Base-by-base conservation (phyloP, 2,797 vertebrate species). In the Poliocrania exsul region DNA sequence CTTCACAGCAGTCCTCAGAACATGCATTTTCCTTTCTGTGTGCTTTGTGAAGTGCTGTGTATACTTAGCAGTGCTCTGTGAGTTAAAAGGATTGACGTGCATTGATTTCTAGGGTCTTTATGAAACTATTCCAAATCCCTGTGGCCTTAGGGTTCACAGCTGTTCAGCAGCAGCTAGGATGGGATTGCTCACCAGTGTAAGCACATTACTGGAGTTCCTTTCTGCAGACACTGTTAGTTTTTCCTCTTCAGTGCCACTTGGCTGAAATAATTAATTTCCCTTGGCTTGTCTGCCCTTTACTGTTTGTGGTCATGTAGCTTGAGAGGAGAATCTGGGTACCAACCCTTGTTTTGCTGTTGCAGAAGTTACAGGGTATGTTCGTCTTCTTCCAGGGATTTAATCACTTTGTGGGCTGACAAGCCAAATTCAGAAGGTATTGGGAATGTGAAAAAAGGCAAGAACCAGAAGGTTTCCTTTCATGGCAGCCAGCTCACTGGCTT, bases 181-280 rank as follows among this genome's bases (percentile, higher is more conserved):
- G 71, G 79, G 54, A 62, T 57, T 82, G 73, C 62, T 88, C 47
- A 56, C 21, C 50, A 46, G 40, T 44, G 42, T 78, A 72, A 93
- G 87, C 79, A 77, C 49, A 42, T 88, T 90, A 85, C 61, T 96
- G 65, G 56, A 94, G 61, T 87, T 90, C 87, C 71, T 85, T 87
- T 83, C 67, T 20, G 24, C 24, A 82, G 58, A 42, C 60, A 42
- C 31, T 89, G 74, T 85, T 92, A 21, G 37, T 89, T 94, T 85
- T 91, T 53, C 21, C 88, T 73, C 53, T 71, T 91, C 64, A 50
- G 49, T 31, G 49, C 80, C 71, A 87, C 40, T 92, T 81, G 65
- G 53, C 89, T 92, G 88, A 89, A 89, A 80, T 82, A 94, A 95
- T 84, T 81, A 2, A n/a, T 58, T 89, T 81, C 46, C 56, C 35